phyloP scores from a whole-genome alignment of 92 coral and sea anemone genomes.

The Desmophyllum pertusum region DNA sequence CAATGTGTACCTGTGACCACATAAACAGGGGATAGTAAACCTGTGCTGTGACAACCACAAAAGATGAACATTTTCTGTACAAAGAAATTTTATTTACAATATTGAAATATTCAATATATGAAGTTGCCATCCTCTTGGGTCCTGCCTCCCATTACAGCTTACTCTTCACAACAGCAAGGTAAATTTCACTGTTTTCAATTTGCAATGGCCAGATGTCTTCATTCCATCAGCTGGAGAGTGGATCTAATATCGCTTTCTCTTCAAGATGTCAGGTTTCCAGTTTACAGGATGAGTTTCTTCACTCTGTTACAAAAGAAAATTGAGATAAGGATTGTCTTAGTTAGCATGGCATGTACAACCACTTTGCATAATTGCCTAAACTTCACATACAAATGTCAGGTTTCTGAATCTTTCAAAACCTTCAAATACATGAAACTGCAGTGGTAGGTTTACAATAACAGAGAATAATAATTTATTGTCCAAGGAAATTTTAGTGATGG shows the following conservation, averaged over 20 bases:
- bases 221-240: neutral
- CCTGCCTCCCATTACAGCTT: neutral
- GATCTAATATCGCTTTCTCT: constrained; percentile 89
- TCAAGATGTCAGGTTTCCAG: constrained; percentile 96
- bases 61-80: neutral
- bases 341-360: neutral
- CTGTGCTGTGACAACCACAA: neutral
- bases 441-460: too few species aligned
- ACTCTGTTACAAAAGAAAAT: constrained; percentile 59
- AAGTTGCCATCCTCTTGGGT: neutral
- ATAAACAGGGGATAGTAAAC: too few species aligned
- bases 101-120: neutral
- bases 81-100: constrained; percentile 14
- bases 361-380: too few species aligned
- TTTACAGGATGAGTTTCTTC: constrained; percentile 98
- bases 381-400: too few species aligned
- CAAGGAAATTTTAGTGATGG: too few species aligned
- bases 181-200: neutral
- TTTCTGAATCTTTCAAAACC: too few species aligned
- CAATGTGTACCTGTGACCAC: too few species aligned
- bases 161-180: neutral
- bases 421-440: too few species aligned
- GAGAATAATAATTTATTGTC: too few species aligned
- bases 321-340: neutral
- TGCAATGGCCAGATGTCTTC: neutral